Percentiles rank a stretch among this genome's conserved stretches.
phyloP scores from a whole-genome alignment of 2,113 vertebrate species.

The Festucalex cinctus region DNA sequence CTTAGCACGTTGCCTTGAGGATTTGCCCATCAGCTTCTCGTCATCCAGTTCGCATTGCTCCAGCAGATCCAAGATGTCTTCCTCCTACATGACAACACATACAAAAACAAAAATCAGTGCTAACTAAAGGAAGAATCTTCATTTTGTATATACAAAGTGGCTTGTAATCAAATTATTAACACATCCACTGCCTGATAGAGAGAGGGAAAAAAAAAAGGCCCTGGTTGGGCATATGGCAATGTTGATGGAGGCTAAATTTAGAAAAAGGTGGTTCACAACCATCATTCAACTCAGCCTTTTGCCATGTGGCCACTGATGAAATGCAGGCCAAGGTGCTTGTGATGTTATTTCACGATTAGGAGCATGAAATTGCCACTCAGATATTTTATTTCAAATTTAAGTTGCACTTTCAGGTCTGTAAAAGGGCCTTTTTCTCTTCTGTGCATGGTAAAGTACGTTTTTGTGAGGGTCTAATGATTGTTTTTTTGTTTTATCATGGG shows the following conservation, averaged over 20 bases:
- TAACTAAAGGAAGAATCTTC: constrained; percentile 5
- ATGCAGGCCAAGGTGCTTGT: constrained; percentile 59
- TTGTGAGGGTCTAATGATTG: neutral
- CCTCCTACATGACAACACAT: constrained; percentile 77
- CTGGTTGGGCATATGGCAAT: constrained; percentile 40
- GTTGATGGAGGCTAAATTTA: constrained; percentile 32
- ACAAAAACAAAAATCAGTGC: constrained; percentile 17
- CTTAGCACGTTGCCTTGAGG: constrained; percentile 78
- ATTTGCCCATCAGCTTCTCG: constrained; percentile 92
- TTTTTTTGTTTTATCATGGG: neutral
- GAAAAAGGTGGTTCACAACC: constrained; percentile 17
- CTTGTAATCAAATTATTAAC: neutral
- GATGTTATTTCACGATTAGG: constrained; percentile 48
- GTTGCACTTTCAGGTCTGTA: constrained; percentile 32
- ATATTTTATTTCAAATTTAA: constrained; percentile 52
- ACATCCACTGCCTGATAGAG: neutral
- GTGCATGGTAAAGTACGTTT: neutral
- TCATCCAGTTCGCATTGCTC: constrained; percentile 97
- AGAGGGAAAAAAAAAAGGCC: constrained; percentile 8
- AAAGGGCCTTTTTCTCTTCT: constrained; percentile 25
- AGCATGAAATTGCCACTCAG: constrained; percentile 44
- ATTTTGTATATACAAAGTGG: constrained; percentile 3
- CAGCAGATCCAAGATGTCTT: constrained; percentile 95
- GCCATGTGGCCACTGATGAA: constrained; percentile 55
- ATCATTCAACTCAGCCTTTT: constrained; percentile 19